These are phyloP conservation scores for Megaustenia siamemsis DNA, from an alignment of 2,888 invertebrate genomes.

Conservation along the genomic window DNA sequence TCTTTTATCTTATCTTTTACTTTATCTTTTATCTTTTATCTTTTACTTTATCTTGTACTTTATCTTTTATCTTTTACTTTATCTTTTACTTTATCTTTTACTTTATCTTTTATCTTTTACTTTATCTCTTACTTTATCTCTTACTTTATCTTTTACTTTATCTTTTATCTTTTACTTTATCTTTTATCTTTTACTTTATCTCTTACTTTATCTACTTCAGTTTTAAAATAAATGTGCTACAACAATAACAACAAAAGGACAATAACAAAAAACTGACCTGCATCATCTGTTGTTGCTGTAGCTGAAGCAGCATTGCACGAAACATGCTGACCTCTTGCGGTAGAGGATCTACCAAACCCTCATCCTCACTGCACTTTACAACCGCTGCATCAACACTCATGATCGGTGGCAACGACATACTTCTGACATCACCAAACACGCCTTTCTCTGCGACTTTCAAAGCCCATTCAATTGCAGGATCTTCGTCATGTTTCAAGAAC, in stretches of 20 bases:
- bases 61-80: too few species aligned
- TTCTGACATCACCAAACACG: conserved; percentile 59
- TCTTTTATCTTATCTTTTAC: too few species aligned
- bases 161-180: too few species aligned
- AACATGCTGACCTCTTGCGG: conserved; percentile 42
- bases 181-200: too few species aligned
- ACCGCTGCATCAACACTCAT: conserved; percentile 97
- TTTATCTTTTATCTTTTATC: too few species aligned
- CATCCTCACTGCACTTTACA: conserved; percentile 84
- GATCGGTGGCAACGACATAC: conserved; percentile 92
- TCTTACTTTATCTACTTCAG: too few species aligned
- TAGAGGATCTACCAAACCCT: background rate
- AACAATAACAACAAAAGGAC: background rate
- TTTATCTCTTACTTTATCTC: too few species aligned
- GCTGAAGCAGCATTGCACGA: conserved; percentile 37
- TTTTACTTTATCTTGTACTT: too few species aligned
- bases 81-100: too few species aligned
- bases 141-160: too few species aligned
- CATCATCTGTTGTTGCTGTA: conserved; percentile 53
- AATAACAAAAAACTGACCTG: conserved; percentile 78
- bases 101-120: too few species aligned
- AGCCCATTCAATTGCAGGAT: conserved; percentile 43
- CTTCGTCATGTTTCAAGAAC: background rate
- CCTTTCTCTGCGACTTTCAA: conserved; percentile 38
- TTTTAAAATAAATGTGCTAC: too few species aligned